These are phyloP conservation scores for Equus przewalskii DNA, from an alignment of 2,113 vertebrate genomes.

Conservation along the genomic window DNA sequence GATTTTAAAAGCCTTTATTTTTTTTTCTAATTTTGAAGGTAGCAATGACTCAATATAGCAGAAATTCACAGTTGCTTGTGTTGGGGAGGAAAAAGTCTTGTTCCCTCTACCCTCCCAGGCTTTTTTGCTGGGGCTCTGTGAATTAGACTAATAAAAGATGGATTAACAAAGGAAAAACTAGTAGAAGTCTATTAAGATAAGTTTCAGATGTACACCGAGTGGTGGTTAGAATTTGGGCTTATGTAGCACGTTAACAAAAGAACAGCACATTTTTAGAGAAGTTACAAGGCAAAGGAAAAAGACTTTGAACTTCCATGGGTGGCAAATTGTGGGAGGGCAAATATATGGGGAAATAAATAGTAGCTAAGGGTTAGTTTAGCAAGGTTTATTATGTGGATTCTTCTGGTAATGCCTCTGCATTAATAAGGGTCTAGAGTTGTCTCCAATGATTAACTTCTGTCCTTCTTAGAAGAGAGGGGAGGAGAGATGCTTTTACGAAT, in stretches of 20 bases:
- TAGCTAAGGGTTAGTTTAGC: neutral
- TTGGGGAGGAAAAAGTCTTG: neutral
- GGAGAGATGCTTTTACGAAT: neutral
- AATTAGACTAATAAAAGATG: neutral
- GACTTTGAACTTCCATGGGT: neutral
- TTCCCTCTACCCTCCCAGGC: rapidly evolving
- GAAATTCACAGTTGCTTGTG: neutral
- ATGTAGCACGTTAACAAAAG: neutral
- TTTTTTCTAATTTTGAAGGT: neutral
- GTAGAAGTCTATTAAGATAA: neutral
- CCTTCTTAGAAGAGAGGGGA: neutral
- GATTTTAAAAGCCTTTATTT: neutral
- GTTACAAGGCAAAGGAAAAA: neutral
- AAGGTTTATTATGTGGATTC: neutral
- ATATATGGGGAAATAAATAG: neutral
- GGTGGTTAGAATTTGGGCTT: neutral
- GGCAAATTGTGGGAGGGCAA: neutral
- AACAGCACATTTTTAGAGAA: neutral
- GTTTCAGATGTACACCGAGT: neutral
- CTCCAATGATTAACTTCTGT: neutral
- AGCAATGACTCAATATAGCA: neutral
- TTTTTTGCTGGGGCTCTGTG: rapidly evolving
- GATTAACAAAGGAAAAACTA: neutral
- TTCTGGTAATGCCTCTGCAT: neutral
- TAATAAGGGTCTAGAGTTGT: neutral